phyloP scores from a whole-genome alignment of 2,888 invertebrate species.

The Agonopterix arenella region DNA sequence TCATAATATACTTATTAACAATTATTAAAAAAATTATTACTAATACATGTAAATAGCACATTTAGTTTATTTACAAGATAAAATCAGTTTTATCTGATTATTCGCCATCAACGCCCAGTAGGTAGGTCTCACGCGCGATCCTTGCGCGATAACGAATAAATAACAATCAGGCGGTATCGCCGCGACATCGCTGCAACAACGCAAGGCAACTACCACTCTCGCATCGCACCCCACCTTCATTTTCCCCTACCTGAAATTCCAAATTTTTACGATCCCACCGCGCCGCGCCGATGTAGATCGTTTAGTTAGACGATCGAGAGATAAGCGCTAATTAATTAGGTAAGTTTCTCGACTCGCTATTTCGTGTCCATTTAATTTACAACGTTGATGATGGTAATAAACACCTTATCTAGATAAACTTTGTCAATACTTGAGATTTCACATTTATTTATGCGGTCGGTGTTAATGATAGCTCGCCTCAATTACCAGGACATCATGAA shows the following conservation, averaged over 20 bases:
- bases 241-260: slow-evolving; percentile 28
- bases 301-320: slow-evolving; percentile 26
- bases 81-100: no score
- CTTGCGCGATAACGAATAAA: slow-evolving; percentile 50
- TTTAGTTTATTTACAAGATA: no score
- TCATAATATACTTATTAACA: no score
- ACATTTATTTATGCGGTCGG: slow-evolving; percentile 1
- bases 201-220: slow-evolving; percentile 14
- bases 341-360: slow-evolving; percentile 51
- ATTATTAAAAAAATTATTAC: no score
- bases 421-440: slow-evolving; percentile 26
- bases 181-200: slow-evolving; percentile 40
- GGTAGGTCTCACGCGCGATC: slow-evolving; percentile 27
- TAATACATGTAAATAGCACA: no score
- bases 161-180: slow-evolving; percentile 57
- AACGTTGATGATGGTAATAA: slow-evolving; percentile 50
- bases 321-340: slow-evolving; percentile 60
- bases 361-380: slow-evolving; percentile 55
- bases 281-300: slow-evolving; percentile 41
- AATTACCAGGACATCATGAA: slow-evolving; percentile 22
- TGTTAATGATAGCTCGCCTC: slow-evolving; percentile 2
- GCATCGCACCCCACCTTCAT: slow-evolving; percentile 22
- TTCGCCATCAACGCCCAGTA: no score
- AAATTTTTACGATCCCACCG: slow-evolving; percentile 41
- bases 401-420: slow-evolving; percentile 48